Evolutionary conservation across 1,140 invertebrate species (phyloP), one percentile per base, ranked within the genome.

Genomic region (Parapsyche elsis): DNA sequence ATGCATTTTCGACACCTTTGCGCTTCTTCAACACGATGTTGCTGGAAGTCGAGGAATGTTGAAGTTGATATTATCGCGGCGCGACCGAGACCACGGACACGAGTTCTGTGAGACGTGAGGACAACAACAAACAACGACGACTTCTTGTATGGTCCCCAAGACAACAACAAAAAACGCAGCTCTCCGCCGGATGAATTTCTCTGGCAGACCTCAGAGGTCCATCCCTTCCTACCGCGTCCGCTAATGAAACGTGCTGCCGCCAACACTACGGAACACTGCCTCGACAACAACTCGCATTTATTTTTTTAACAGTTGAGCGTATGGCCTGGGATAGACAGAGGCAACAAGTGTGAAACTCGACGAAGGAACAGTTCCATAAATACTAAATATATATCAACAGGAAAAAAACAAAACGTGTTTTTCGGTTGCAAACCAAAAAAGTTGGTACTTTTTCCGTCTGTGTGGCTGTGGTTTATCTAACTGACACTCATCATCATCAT

Each of bases 101-200:
- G 70, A 74, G 57, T 61, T 16, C 57, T 49, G 21, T 49, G 74
- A 76, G 30, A 38, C 30, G 30, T 38, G 30, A 38, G 44, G 74
- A 59, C 75, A 77, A 64, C 75, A 77, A 77, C 75, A 77, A 64
- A 77, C 57, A 64, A 77, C 75, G 21, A 30, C 53, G 38, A 77
- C 74, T 76, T 61, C 14, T 76, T 26, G 74, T n/a, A 19, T 21
- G 46, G 53, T 24, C 49, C 14, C 19, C 30, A 76, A 76, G 45
- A 71, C 67, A 24, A 76, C 74, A 59, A 76, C 74, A 76, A 76
- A 76, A 76, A 76, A 76, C 46, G 21, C 9, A 16, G n/a, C 23
- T 61, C 38, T 44, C 24, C 74, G 46, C 19, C 53, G 46, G 74
- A 76, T 76, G 45, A 76, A 76, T 76, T 76, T 76, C 74, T 76